A percentile compares a stretch with the other conserved stretches of the same genome.
These are phyloP conservation scores for Poecilia wingei DNA, from an alignment of 2,797 vertebrate genomes.

Conservation along the genomic window DNA sequence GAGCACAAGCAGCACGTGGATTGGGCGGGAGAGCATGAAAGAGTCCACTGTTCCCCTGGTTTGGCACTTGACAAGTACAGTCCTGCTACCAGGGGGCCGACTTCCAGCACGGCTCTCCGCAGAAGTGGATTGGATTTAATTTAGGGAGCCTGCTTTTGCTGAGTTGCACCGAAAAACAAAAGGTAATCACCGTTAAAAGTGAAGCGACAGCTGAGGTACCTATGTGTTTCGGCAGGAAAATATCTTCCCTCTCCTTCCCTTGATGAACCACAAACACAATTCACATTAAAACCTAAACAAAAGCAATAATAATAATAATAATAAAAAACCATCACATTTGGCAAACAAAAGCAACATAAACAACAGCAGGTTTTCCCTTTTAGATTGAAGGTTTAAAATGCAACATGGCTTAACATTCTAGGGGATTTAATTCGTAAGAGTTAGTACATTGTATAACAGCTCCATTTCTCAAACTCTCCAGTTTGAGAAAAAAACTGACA, in stretches of 20 bases:
- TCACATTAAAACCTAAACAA: slow-evolving; percentile 36
- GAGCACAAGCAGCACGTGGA: slow-evolving; percentile 43
- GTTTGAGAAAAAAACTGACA: slow-evolving; percentile 41
- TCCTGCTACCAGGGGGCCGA: slow-evolving; percentile 38
- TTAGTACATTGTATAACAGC: slow-evolving; percentile 50
- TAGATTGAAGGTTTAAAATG: slow-evolving; percentile 47
- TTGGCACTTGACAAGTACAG: slow-evolving; percentile 62
- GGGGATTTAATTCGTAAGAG: slow-evolving; percentile 38
- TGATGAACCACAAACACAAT: slow-evolving; percentile 22
- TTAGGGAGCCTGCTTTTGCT: slow-evolving; percentile 8
- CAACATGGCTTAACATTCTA: slow-evolving; percentile 65
- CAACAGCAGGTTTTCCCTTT: slow-evolving; percentile 28
- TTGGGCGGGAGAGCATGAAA: slow-evolving; percentile 44
- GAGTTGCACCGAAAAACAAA: slow-evolving; percentile 13
- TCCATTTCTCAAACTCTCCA: slow-evolving; percentile 28
- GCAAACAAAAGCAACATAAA: slow-evolving; percentile 30
- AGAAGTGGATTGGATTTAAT: slow-evolving; percentile 12
- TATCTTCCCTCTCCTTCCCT: slow-evolving; percentile 4
- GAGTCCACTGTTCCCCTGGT: slow-evolving; percentile 61
- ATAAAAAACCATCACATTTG: slow-evolving; percentile 41
- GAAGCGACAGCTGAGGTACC: slow-evolving; percentile 37
- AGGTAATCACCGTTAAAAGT: not conserved
- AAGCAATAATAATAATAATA: not conserved
- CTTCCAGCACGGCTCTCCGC: slow-evolving; percentile 23
- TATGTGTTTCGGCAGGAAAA: slow-evolving; percentile 23